These are phyloP conservation scores for Harpalus rufipes DNA, from an alignment of 2,888 invertebrate genomes.

Conservation along the genomic window DNA sequence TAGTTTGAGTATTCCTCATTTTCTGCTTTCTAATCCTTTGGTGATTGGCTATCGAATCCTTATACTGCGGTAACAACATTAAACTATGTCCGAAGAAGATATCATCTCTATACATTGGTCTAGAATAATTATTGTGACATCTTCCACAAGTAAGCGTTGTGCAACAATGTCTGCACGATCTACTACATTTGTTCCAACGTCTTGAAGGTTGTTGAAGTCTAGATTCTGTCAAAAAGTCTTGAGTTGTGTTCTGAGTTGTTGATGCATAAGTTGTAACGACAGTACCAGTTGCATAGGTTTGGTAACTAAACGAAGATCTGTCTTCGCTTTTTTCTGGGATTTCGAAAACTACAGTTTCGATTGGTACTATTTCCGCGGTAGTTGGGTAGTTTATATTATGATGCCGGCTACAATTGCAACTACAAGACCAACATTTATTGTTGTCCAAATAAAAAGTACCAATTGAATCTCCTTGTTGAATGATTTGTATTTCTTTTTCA, in stretches of 20 bases:
- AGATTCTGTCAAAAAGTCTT: constrained; percentile 17
- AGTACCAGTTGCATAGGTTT: constrained; percentile 17
- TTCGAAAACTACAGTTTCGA: constrained; percentile 52
- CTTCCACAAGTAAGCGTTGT: constrained; percentile 18
- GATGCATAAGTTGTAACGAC: not conserved
- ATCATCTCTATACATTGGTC: constrained; percentile 90
- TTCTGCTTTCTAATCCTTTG: constrained; percentile 56
- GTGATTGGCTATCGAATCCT: constrained; percentile 66
- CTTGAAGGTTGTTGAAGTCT: constrained; percentile 5
- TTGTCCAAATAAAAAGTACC: not conserved
- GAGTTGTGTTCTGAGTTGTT: constrained; percentile 38
- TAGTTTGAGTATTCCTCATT: constrained; percentile 22
- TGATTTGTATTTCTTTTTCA: constrained; percentile 53
- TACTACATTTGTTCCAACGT: not conserved
- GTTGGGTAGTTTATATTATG: constrained; percentile 59
- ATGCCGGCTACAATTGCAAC: not conserved
- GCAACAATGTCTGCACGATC: constrained; percentile 20
- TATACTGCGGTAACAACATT: constrained; percentile 88
- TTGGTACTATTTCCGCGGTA: constrained; percentile 54
- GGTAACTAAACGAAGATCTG: constrained; percentile 13
- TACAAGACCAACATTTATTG: constrained; percentile 15
- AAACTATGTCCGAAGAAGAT: constrained; percentile 93
- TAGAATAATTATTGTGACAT: constrained; percentile 15
- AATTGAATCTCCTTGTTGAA: constrained; percentile 50
- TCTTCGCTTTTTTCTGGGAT: constrained; percentile 18